These are phyloP conservation scores for Plecotus auritus DNA, from an alignment of 2,113 vertebrate species.

Conservation along the genomic window DNA sequence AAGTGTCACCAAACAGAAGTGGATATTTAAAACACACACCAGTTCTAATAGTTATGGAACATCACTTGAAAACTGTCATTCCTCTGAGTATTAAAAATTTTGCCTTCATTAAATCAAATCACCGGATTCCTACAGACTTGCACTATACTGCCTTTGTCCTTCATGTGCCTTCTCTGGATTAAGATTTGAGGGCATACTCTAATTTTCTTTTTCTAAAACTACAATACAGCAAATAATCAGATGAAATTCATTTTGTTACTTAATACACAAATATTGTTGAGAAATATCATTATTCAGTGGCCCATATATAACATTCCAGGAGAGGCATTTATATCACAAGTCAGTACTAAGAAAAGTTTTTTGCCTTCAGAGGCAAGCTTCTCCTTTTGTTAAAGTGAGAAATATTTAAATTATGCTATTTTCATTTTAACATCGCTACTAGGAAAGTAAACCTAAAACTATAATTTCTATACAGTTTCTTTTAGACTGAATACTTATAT, in stretches of 20 bases:
- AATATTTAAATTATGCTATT: background rate
- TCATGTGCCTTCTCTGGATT: background rate
- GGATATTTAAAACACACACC: background rate
- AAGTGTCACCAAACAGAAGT: background rate
- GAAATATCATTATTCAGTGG: background rate
- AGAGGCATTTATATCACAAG: background rate
- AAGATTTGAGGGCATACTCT: background rate
- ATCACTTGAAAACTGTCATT: background rate
- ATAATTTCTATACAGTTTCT: background rate
- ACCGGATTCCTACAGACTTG: background rate
- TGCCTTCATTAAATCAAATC: background rate
- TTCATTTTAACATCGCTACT: background rate
- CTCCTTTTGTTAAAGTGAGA: background rate
- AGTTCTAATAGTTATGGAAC: background rate
- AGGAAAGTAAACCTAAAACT: background rate
- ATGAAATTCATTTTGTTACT: background rate
- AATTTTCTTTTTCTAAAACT: background rate
- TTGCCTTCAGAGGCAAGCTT: background rate
- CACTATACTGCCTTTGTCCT: background rate
- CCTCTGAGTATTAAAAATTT: background rate
- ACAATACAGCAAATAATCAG: background rate
- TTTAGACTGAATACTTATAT: background rate
- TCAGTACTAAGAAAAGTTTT: background rate
- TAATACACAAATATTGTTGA: background rate
- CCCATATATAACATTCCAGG: background rate